Evolutionary conservation across 1,140 invertebrate genomes (phyloP).

Genomic region (Dryas iulia): DNA sequence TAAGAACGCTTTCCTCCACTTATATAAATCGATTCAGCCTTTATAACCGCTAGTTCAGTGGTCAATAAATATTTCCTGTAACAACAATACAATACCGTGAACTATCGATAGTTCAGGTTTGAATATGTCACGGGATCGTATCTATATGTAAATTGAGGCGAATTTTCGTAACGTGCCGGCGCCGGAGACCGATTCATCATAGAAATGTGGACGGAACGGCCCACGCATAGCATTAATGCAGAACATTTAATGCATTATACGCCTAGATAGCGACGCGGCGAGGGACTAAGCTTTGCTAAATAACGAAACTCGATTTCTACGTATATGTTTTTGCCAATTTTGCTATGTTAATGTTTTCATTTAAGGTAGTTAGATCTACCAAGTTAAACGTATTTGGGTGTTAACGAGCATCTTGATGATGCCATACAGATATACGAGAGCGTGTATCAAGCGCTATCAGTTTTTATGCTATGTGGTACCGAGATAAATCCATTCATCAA

Average conservation of each 20-base stretch:
- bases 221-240: constrained; percentile 65
- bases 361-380: constrained; percentile 31
- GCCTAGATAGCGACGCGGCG: constrained; percentile 40
- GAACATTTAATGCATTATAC: constrained; percentile 58
- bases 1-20: constrained; percentile 23
- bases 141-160: constrained; percentile 69
- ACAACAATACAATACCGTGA: constrained; percentile 52
- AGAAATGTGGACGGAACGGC: constrained; percentile 72
- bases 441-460: background rate
- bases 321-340: constrained; percentile 27
- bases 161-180: constrained; percentile 70
- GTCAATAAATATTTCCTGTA: constrained; percentile 60
- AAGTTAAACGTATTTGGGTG: constrained; percentile 34
- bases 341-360: constrained; percentile 42
- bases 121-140: constrained; percentile 59
- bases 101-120: constrained; percentile 44
- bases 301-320: constrained; percentile 54
- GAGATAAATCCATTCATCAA: constrained; percentile 33
- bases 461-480: constrained; percentile 19
- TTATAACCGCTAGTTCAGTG: constrained; percentile 37
- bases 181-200: constrained; percentile 69
- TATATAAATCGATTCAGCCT: constrained; percentile 32
- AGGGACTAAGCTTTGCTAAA: constrained; percentile 40
- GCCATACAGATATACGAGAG: background rate
- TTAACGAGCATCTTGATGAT: constrained; percentile 24